Evolutionary conservation across 1,140 invertebrate species (phyloP).

Genomic region (Harpegnathos saltator): DNA sequence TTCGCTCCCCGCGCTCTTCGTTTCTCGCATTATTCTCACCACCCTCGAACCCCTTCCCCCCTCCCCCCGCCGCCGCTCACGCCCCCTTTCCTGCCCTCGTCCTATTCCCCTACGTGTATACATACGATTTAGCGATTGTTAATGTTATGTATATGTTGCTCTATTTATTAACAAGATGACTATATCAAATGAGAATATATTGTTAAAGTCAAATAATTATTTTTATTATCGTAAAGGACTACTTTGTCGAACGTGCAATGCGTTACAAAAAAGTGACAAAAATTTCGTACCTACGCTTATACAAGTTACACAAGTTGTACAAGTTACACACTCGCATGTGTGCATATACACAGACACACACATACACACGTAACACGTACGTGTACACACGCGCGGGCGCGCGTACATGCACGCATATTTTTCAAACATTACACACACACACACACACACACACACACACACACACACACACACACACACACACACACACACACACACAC

Average conservation of each 20-base stretch:
- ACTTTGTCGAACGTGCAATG: conserved; percentile 52
- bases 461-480: background rate
- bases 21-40: conserved; percentile 23
- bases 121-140: conserved; percentile 77
- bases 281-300: conserved; percentile 11
- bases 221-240: conserved; percentile 71
- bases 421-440: background rate
- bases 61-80: background rate
- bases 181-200: conserved; percentile 80
- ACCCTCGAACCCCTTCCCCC: background rate
- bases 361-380: background rate
- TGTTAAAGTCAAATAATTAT: conserved; percentile 82
- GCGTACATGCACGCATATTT: conserved; percentile 5
- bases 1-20: conserved; percentile 2
- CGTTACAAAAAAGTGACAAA: conserved; percentile 28
- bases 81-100: no score
- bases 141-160: conserved; percentile 85
- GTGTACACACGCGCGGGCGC: background rate
- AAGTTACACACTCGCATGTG: background rate
- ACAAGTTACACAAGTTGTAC: conserved; percentile 4
- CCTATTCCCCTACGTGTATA: conserved; percentile 74
- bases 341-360: background rate
- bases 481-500: no score
- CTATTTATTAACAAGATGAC: conserved; percentile 84
- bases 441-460: background rate